Evolutionary conservation across 1,140 invertebrate species (phyloP).

Genomic region (Eueides isabella): DNA sequence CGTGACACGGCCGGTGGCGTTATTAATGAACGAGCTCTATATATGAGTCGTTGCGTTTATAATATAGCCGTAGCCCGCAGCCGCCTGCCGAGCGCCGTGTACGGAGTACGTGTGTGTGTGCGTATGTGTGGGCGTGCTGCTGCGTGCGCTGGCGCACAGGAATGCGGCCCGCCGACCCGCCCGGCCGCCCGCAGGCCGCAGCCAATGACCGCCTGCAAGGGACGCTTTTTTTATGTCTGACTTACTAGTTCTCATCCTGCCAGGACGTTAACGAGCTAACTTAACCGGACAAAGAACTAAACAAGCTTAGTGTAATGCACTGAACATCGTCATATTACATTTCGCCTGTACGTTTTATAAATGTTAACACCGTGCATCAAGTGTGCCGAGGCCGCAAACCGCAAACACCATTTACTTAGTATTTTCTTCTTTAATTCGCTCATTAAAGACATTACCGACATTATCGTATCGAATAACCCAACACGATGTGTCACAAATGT

Average conservation of each 20-base stretch:
- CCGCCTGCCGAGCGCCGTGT: too few species aligned
- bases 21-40: conserved; percentile 75
- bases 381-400: conserved; percentile 1
- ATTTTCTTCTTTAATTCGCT: neutral
- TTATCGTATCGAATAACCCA: neutral
- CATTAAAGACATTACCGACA: conserved; percentile 1
- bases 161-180: conserved; percentile 76
- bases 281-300: conserved; percentile 49
- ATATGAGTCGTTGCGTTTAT: conserved; percentile 49
- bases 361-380: neutral
- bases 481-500: neutral
- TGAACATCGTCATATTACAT: neutral
- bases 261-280: conserved; percentile 59
- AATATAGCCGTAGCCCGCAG: conserved; percentile 41
- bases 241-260: conserved; percentile 64
- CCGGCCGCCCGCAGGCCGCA: conserved; percentile 67
- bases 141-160: conserved; percentile 73
- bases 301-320: neutral
- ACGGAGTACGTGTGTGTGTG: conserved; percentile 46
- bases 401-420: neutral
- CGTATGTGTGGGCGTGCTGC: conserved; percentile 70
- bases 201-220: conserved; percentile 76
- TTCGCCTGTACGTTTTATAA: neutral
- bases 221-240: conserved; percentile 71
- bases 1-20: conserved; percentile 68